A percentile compares a stretch with the other conserved stretches of the same genome.
Conservation (phyloP, 2,888 invertebrate species). For the Halocaridina rubra region DNA sequence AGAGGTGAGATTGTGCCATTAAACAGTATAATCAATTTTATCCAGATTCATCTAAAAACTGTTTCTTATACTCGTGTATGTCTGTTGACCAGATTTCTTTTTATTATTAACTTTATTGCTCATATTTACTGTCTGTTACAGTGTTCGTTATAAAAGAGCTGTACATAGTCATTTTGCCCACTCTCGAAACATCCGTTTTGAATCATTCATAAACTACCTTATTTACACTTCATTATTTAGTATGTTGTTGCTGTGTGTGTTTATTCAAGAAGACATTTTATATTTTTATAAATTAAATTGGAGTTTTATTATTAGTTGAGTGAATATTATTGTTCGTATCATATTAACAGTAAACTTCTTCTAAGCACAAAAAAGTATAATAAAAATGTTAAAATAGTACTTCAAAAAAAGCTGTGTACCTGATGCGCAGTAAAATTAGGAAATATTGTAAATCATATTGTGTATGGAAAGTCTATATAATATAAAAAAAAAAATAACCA, state of each 20-base stretch:
- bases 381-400: too few species aligned
- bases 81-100: conserved; percentile 30
- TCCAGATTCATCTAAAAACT: conserved; percentile 31
- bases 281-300: conserved; percentile 53
- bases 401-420: conserved; percentile 9
- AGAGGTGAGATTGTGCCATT: conserved; percentile 53
- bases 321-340: neutral
- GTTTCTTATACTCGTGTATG: conserved; percentile 10
- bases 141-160: neutral
- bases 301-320: conserved; percentile 29
- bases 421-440: conserved; percentile 15
- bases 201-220: conserved; percentile 16
- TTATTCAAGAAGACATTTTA: conserved; percentile 45
- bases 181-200: neutral
- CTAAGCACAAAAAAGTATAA: conserved; percentile 48
- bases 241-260: conserved; percentile 50
- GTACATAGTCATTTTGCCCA: conserved; percentile 3
- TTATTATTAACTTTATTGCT: conserved; percentile 48
- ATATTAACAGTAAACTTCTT: conserved; percentile 18
- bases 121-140: conserved; percentile 39
- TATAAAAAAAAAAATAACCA: neutral
- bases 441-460: neutral
- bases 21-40: conserved; percentile 43
- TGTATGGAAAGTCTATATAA: neutral
- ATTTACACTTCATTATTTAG: conserved; percentile 35